A percentile compares a stretch with the other conserved stretches of the same genome.
Conservation (phyloP, 2,797 vertebrate species). For the Neosilurus hyrtlii region DNA sequence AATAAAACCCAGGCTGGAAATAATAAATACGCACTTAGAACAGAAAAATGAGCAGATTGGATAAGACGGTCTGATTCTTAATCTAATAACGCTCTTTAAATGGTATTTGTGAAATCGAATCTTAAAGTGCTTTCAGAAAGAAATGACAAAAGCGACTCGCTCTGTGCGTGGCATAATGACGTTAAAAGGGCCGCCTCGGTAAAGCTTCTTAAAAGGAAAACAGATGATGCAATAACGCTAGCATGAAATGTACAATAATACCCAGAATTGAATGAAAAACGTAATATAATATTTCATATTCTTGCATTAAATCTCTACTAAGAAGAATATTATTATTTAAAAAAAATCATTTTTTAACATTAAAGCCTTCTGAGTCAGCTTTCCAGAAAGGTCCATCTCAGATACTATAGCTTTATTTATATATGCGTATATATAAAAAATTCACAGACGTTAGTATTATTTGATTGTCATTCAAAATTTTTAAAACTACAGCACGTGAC, state of each 20-base stretch:
- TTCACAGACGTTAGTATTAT: too few species aligned
- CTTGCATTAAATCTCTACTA: neutral
- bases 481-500: neutral
- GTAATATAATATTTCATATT: conserved; percentile 28
- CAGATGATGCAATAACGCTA: conserved; percentile 35
- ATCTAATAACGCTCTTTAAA: conserved; percentile 56
- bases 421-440: too few species aligned
- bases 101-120: conserved; percentile 56
- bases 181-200: conserved; percentile 36
- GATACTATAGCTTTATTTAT: too few species aligned
- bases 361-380: too few species aligned
- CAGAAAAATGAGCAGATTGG: conserved; percentile 42
- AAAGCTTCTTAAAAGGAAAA: conserved; percentile 46
- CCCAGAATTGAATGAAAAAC: conserved; percentile 34
- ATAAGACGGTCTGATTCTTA: conserved; percentile 44
- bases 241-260: conserved; percentile 34
- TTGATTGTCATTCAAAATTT: too few species aligned
- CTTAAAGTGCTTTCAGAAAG: conserved; percentile 50
- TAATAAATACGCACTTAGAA: conserved; percentile 37
- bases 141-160: conserved; percentile 48
- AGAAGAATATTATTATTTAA: neutral
- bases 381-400: too few species aligned
- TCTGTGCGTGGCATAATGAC: conserved; percentile 30
- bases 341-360: neutral
- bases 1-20: neutral